These are phyloP conservation scores for Tinea semifulvella DNA, from an alignment of 2,888 invertebrate species.

Conservation along the genomic window DNA sequence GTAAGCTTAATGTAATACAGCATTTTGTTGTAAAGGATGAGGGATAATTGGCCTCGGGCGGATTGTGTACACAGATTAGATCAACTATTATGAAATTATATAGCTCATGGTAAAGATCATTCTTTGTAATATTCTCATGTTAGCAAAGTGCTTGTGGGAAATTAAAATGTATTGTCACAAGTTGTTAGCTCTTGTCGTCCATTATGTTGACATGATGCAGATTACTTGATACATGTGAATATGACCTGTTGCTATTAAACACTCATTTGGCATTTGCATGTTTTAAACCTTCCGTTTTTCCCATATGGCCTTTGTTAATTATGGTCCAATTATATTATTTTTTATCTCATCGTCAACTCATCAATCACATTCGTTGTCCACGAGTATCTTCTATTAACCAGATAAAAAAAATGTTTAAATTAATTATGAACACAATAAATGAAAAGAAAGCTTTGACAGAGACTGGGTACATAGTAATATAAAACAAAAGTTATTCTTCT, in stretches of 20 bases:
- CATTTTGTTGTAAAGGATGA: not conserved
- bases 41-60: not conserved
- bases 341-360: not conserved
- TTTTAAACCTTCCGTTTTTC: not conserved
- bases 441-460: too few relatives aligned
- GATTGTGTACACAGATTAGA: not conserved
- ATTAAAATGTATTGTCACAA: slow-evolving; percentile 2
- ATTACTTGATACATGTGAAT: slow-evolving; percentile 4
- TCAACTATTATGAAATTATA: not conserved
- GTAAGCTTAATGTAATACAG: too few relatives aligned
- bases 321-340: not conserved
- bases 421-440: too few relatives aligned
- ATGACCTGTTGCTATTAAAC: not conserved
- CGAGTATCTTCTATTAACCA: too few relatives aligned
- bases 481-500: too few relatives aligned
- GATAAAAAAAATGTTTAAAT: too few relatives aligned
- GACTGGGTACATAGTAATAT: too few relatives aligned
- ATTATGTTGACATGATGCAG: not conserved
- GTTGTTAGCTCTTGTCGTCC: not conserved
- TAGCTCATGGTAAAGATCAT: slow-evolving; percentile 3
- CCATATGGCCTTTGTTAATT: not conserved
- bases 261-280: not conserved
- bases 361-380: too few relatives aligned
- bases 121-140: not conserved
- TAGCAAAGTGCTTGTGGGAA: slow-evolving; percentile 6